These are phyloP conservation scores for Tachystola acroxantha DNA, from an alignment of 2,888 invertebrate genomes.

Conservation along the genomic window DNA sequence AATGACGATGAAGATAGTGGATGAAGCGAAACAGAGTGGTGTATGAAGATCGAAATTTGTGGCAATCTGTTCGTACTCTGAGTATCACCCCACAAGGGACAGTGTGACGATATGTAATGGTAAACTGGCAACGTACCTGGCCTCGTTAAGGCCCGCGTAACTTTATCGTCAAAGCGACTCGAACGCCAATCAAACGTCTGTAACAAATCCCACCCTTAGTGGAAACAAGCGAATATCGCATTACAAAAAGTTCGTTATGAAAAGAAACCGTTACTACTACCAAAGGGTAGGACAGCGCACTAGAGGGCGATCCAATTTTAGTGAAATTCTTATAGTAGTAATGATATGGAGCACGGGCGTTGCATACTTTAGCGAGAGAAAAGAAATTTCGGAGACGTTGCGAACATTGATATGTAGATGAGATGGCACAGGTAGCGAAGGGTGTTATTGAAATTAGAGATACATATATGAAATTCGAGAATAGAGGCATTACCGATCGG, in stretches of 20 bases:
- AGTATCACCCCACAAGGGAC: conserved; percentile 20
- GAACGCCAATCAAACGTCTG: conserved; percentile 49
- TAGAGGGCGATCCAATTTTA: conserved; percentile 72
- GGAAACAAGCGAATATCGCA: conserved; percentile 71
- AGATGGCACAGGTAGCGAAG: conserved; percentile 68
- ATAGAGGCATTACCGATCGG: conserved; percentile 47
- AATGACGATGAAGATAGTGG: too few species aligned
- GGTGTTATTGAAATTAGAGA: conserved; percentile 75
- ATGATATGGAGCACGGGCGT: conserved; percentile 74
- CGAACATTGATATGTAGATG: conserved; percentile 75
- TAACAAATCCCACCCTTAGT: conserved; percentile 65
- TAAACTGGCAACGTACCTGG: conserved; percentile 22
- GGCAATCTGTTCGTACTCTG: too few species aligned
- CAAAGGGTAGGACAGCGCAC: conserved; percentile 69
- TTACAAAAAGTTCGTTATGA: conserved; percentile 76
- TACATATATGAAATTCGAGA: conserved; percentile 64
- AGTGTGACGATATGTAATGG: too few species aligned
- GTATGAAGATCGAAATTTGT: too few species aligned
- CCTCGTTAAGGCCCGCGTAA: conserved; percentile 42
- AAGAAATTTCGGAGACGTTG: conserved; percentile 67
- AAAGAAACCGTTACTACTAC: conserved; percentile 74
- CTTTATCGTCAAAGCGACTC: conserved; percentile 51
- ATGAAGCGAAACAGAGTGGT: too few species aligned
- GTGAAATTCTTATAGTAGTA: conserved; percentile 55
- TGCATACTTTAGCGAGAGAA: conserved; percentile 70